Percentiles rank a stretch among this genome's conserved stretches.
These are phyloP conservation scores for Formicarius rufipectus DNA, from an alignment of 2,113 vertebrate genomes.

Conservation along the genomic window DNA sequence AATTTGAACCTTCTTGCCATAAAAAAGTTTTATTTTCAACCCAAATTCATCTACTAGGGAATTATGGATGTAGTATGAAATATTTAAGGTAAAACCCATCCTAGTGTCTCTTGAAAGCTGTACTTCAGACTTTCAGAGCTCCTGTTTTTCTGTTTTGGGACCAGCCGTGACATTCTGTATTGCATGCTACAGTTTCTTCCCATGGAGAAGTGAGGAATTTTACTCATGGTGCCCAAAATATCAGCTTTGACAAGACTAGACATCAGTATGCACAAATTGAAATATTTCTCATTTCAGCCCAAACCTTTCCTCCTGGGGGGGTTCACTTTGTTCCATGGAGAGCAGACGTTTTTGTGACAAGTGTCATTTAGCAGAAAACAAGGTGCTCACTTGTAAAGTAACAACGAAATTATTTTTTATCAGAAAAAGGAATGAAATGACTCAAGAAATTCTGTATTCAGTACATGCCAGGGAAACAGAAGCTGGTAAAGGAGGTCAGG, in stretches of 20 bases:
- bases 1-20: neutral
- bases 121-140: neutral
- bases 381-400: neutral
- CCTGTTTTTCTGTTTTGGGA: neutral
- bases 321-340: neutral
- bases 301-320: neutral
- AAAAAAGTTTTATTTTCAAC: neutral
- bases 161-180: neutral
- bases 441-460: constrained; percentile 27
- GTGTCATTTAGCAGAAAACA: neutral
- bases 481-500: constrained; percentile 75
- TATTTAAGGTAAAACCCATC: neutral
- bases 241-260: neutral
- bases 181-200: neutral
- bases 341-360: neutral
- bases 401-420: neutral
- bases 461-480: constrained; percentile 77
- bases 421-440: neutral
- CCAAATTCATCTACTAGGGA: neutral
- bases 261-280: neutral
- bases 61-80: neutral
- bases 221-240: neutral
- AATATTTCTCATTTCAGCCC: neutral
- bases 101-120: neutral
- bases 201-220: neutral